A percentile compares a stretch with the other conserved stretches of the same genome.
Conservation (phyloP, 2,888 invertebrate genomes). For the Luffia ferchaultella region DNA sequence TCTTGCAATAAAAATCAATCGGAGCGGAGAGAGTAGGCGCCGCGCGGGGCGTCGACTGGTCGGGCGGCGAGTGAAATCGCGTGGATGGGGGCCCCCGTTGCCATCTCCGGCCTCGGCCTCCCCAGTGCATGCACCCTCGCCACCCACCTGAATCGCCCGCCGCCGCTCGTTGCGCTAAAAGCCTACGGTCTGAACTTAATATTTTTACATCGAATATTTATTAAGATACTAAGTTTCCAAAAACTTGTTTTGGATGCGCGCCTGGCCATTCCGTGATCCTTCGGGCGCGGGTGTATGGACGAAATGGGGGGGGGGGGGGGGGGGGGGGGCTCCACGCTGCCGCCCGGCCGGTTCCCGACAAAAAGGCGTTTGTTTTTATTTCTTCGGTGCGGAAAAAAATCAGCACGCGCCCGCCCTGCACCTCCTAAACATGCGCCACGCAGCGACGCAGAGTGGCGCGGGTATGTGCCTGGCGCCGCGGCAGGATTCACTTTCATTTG, state of each 20-base stretch:
- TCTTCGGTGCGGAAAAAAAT: conserved; percentile 60
- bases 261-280: too few species aligned
- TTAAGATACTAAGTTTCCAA: too few species aligned
- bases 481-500: too few species aligned
- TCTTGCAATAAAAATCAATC: conserved; percentile 69
- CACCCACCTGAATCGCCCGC: conserved; percentile 1
- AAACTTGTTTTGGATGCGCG: too few species aligned
- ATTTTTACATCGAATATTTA: too few species aligned
- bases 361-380: conserved; percentile 65
- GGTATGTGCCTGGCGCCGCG: conserved; percentile 61
- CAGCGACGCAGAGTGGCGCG: conserved; percentile 63
- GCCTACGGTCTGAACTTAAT: too few species aligned
- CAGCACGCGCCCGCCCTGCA: conserved; percentile 63
- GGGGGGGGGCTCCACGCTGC: conserved; percentile 16
- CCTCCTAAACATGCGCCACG: conserved; percentile 67
- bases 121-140: background rate
- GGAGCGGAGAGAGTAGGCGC: conserved; percentile 62
- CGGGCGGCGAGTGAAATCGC: conserved; percentile 37
- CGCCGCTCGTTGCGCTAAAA: background rate
- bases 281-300: background rate
- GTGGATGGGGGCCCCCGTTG: conserved; percentile 26
- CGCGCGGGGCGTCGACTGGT: conserved; percentile 56
- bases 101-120: conserved; percentile 28
- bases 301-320: conserved; percentile 14
- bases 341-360: conserved; percentile 44